These are phyloP conservation scores for Hirtodrosophila cameraria DNA, from an alignment of 2,888 invertebrate species.

Conservation along the genomic window DNA sequence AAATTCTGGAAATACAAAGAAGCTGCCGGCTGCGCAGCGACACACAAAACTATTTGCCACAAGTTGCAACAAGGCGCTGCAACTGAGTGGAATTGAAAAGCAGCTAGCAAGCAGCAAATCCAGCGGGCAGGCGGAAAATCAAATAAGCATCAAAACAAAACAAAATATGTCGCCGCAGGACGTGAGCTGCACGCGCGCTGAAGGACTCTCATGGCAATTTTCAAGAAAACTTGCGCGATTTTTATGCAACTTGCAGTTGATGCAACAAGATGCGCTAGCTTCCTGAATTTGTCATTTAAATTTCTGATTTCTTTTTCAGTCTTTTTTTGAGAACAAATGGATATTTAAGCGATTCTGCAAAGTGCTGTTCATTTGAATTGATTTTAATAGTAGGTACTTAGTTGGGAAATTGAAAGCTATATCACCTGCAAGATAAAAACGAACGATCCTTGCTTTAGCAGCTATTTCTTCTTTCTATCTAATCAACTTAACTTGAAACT, in stretches of 20 bases:
- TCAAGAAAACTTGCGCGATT: neutral
- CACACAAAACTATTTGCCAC: slow-evolving; percentile 72
- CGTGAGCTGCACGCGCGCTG: slow-evolving; percentile 4
- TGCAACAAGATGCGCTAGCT: neutral
- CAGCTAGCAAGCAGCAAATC: slow-evolving; percentile 30
- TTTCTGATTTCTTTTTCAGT: neutral
- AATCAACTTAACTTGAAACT: too few relatives aligned
- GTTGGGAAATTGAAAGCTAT: too few relatives aligned
- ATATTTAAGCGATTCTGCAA: too few relatives aligned
- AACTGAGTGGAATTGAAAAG: slow-evolving; percentile 42
- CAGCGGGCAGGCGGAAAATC: slow-evolving; percentile 63
- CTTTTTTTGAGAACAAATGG: too few relatives aligned
- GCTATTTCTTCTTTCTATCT: too few relatives aligned
- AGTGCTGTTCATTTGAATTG: too few relatives aligned
- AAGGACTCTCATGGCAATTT: slow-evolving; percentile 5
- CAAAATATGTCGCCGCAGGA: slow-evolving; percentile 58
- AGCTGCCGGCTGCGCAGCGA: slow-evolving; percentile 58
- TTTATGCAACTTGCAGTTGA: neutral
- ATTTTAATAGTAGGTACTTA: too few relatives aligned
- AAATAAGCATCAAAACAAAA: slow-evolving; percentile 73
- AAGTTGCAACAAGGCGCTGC: slow-evolving; percentile 56
- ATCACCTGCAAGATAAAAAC: too few relatives aligned
- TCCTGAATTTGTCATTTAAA: neutral
- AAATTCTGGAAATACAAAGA: slow-evolving; percentile 59
- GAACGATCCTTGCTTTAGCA: too few relatives aligned